Evolutionary conservation across 2,797 vertebrate genomes (phyloP), one percentile per base, ranked within the genome.

Genomic region (Epinephelus awoara): DNA sequence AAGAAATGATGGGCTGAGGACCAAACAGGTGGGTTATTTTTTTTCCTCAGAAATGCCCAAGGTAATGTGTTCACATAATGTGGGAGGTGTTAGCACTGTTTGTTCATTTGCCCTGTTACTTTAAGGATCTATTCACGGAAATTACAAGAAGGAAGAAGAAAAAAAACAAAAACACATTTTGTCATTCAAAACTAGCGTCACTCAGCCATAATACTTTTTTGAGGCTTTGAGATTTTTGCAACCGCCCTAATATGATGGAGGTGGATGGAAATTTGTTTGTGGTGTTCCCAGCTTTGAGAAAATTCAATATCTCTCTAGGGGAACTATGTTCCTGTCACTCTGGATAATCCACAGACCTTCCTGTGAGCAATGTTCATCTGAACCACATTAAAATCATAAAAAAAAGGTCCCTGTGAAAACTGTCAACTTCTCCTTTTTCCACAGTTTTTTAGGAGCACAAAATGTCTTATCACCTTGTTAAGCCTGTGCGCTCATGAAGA

Each of bases 41-140:
- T 71, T 76, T 80, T 64, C 46, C 46, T 64, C 34, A 62, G 50
- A 85, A 72, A 68, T 56, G 29, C n/a, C 34, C 34, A 34, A 14
- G n/a, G 34, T 19, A n/a, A 5, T 50, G 49, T 21, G 17, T 38
- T 67, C 6, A 70, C 1, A 34, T 54, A 46, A 49, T 34, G 29
- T 49, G 19, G 29, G 51, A 57, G 55, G 10, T 4, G 42, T 50
- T 27, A 50, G 54, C 10, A 19, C 19, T 50, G 44, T 61, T 69
- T 14, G 29, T 72, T 76, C 57, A 50, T 54, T 64, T 52, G 17
- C 11, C 6, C 9, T 8, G 44, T 13, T 4, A 14, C 8, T 61
- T 27, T 25, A 23, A 62, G 25, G 52, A 58, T 52, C 21, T 18
- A 14, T 42, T 67, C 15, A 15, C 8, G 11, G 10, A 85, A 62